phyloP scores from a whole-genome alignment of 2,113 vertebrate species.

The Thamnaconus septentrionalis region DNA sequence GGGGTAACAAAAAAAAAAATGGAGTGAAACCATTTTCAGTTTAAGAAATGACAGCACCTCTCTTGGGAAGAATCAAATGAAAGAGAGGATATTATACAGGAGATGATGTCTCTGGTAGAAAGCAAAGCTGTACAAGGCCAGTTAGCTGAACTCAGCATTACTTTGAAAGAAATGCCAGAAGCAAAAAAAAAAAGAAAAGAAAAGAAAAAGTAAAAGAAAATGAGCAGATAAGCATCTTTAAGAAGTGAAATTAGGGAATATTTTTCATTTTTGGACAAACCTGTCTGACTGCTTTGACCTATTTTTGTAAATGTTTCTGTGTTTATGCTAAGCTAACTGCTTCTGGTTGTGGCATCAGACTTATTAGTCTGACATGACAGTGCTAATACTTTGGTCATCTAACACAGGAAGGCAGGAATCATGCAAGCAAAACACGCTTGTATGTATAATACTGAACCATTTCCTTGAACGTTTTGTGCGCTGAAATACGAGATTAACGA shows the following conservation, averaged over 20 bases:
- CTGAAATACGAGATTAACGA: not conserved
- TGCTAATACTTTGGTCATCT: not conserved
- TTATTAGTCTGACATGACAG: not conserved
- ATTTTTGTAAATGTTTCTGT: too few relatives aligned
- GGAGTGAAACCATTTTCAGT: not conserved
- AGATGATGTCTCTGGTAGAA: not conserved
- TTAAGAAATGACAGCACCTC: not conserved
- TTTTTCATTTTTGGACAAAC: not conserved
- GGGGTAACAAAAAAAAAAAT: too few relatives aligned
- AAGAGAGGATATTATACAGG: conserved; percentile 4
- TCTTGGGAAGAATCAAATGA: not conserved
- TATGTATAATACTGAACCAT: not conserved
- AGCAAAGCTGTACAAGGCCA: not conserved
- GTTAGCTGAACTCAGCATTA: not conserved
- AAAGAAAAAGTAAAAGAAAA: not conserved
- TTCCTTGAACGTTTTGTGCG: not conserved
- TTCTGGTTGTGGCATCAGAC: not conserved
- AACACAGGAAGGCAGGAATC: too few relatives aligned
- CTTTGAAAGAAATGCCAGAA: not conserved
- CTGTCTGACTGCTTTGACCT: too few relatives aligned
- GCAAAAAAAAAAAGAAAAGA: not conserved
- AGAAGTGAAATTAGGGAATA: not conserved
- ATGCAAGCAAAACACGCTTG: not conserved
- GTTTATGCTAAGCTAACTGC: not conserved
- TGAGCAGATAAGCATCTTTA: not conserved